phyloP scores from a whole-genome alignment of 2,113 vertebrate species.

The Uropsilus gracilis region DNA sequence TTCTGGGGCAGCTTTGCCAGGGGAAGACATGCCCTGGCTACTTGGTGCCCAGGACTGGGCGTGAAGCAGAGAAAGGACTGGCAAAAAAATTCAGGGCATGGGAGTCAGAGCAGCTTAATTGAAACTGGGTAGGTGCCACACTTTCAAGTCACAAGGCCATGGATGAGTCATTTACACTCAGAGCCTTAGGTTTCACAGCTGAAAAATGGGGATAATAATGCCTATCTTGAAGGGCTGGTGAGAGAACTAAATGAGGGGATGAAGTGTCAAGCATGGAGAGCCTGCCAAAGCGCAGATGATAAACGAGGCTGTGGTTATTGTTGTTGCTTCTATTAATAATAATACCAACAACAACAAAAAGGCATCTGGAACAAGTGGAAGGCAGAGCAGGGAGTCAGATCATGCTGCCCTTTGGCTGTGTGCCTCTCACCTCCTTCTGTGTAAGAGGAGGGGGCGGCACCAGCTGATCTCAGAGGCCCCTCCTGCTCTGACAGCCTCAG shows the following conservation, averaged over 20 bases:
- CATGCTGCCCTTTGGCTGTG: not conserved
- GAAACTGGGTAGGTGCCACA: not conserved
- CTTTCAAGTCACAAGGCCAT: not conserved
- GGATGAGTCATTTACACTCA: not conserved
- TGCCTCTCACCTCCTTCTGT: conserved; percentile 38
- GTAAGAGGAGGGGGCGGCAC: conserved; percentile 34
- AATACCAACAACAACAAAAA: not conserved
- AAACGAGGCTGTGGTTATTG: not conserved
- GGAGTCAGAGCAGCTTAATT: not conserved
- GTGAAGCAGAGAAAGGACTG: not conserved
- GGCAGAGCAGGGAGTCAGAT: not conserved
- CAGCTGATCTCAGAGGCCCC: conserved; percentile 48
- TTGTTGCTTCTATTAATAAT: not conserved
- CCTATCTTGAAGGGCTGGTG: not conserved
- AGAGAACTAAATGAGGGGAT: not conserved
- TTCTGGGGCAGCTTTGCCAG: not conserved
- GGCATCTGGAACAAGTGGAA: not conserved
- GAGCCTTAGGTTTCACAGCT: not conserved
- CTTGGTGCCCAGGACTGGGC: not conserved
- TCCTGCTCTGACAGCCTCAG: conserved; percentile 65
- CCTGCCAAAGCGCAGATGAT: not conserved
- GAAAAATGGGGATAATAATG: conserved; percentile 1
- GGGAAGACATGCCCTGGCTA: not conserved
- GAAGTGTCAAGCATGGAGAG: not conserved
- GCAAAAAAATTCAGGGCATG: not conserved